These are phyloP conservation scores for Cryptocheilus praepositus DNA, from an alignment of 2,888 invertebrate species.

Conservation along the genomic window DNA sequence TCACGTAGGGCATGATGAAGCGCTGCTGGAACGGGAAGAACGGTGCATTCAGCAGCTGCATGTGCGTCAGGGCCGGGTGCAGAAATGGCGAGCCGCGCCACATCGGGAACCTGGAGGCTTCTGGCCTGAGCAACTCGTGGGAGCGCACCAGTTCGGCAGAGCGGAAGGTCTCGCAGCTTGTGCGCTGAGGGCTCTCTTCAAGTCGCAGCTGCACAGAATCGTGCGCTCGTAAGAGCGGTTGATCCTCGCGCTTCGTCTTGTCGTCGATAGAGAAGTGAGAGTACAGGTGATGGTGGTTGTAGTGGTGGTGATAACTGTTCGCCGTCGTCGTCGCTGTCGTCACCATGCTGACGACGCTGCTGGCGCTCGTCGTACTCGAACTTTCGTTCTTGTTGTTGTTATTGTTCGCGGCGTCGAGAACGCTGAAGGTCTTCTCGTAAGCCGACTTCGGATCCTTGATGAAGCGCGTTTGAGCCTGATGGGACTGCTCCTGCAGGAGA, in stretches of 20 bases:
- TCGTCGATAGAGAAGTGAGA: conserved; percentile 7
- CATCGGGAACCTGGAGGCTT: conserved; percentile 66
- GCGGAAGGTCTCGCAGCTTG: conserved; percentile 30
- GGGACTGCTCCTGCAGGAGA: conserved; percentile 77
- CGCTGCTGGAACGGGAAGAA: conserved; percentile 70
- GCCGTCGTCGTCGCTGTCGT: conserved; percentile 48
- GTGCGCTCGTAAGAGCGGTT: conserved; percentile 15
- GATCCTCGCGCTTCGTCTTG: conserved; percentile 54
- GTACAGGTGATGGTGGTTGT: conserved; percentile 42
- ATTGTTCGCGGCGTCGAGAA: conserved; percentile 67
- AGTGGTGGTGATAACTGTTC: conserved; percentile 53
- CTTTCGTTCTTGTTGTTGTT: conserved; percentile 47
- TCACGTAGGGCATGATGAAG: conserved; percentile 68
- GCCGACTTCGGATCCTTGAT: conserved; percentile 65
- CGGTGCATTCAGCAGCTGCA: conserved; percentile 68
- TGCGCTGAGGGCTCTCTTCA: conserved; percentile 49
- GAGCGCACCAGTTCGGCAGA: conserved; percentile 54
- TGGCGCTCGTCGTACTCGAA: conserved; percentile 33
- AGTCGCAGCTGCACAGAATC: conserved; percentile 25
- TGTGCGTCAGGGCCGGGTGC: conserved; percentile 67
- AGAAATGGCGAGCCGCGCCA: conserved; percentile 68
- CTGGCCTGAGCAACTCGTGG: conserved; percentile 67
- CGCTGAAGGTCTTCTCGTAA: conserved; percentile 67
- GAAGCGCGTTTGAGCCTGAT: conserved; percentile 65
- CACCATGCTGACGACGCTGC: conserved; percentile 33